phyloP scores from a whole-genome alignment of 2,888 invertebrate species.

The Lordiphosa andalusiaca region DNA sequence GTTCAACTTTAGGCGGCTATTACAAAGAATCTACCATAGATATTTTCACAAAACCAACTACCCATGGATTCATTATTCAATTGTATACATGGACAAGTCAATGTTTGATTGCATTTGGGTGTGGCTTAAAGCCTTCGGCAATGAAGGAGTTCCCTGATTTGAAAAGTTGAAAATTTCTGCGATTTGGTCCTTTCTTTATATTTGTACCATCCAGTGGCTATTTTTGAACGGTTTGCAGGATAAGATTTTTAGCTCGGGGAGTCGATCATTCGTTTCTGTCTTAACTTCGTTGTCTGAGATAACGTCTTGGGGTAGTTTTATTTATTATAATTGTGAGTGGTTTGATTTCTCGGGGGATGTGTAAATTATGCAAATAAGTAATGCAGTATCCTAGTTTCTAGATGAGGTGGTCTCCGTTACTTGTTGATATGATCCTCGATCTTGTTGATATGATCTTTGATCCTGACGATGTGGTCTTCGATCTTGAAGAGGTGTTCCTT shows the following conservation, averaged over 20 bases:
- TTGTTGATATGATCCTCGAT: no score
- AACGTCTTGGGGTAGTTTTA: constrained; percentile 1
- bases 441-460: no score
- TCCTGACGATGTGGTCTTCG: no score
- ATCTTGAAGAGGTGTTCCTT: no score
- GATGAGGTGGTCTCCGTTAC: no score
- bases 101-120: background rate
- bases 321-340: background rate
- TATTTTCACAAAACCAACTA: no score
- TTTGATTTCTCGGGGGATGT: background rate
- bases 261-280: background rate
- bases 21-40: no score
- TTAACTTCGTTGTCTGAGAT: background rate
- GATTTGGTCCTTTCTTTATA: background rate
- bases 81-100: no score
- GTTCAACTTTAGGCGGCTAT: no score
- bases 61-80: no score
- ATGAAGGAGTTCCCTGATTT: background rate
- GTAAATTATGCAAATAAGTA: no score
- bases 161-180: background rate
- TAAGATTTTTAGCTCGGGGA: background rate
- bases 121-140: background rate
- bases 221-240: background rate
- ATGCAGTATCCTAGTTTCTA: no score
- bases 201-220: background rate